Evolutionary conservation across 2,113 vertebrate species (phyloP), one percentile per base, ranked within the genome.

Genomic region (Pterocles orientalis): DNA sequence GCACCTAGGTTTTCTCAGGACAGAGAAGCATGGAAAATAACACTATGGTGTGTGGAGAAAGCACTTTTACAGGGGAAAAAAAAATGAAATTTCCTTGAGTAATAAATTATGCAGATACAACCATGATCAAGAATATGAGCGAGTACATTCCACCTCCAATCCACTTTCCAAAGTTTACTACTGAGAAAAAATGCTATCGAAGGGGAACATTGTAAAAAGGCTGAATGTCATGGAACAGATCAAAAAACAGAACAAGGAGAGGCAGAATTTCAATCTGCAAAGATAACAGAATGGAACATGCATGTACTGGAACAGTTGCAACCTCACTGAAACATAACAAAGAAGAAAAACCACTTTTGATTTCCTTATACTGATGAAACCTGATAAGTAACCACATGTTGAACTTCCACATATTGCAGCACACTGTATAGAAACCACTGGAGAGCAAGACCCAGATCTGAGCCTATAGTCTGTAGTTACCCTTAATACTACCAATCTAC

Each of bases 241-340:
- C 7, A 54, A 13, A 70, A 80, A 80, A 60, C 31, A 82, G 20
- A 82, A 76, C 76, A 56, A 76, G 9, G 20, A 81, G 34, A 91
- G 41, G 41, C 50, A 94, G 28, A 90, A 70, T 86, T 47, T 70
- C 39, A 90, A 5, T 86, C 50, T 92, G 47, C 51, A 90, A 84
- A 96, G 92, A 96, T 95, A 96, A 96, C 79, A 93, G 87, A 91
- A 70, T 92, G 92, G 92, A 96, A 88, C 86, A 90, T 70, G 41
- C 28, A 43, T 64, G 69, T 93, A 94, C 90, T 88, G 94, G 93
- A 96, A 96, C 86, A 70, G 26, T 26, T 82, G 82, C 39, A 88
- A 93, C 51, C 64, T 96, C 88, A 79, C 17, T 78, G 86, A 96
- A 92, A 21, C 64, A 79, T n/a, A 81, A 92, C 71, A 88, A 92